Conservation (phyloP, 2,797 vertebrate species). For the Sebastes oblongus region DNA sequence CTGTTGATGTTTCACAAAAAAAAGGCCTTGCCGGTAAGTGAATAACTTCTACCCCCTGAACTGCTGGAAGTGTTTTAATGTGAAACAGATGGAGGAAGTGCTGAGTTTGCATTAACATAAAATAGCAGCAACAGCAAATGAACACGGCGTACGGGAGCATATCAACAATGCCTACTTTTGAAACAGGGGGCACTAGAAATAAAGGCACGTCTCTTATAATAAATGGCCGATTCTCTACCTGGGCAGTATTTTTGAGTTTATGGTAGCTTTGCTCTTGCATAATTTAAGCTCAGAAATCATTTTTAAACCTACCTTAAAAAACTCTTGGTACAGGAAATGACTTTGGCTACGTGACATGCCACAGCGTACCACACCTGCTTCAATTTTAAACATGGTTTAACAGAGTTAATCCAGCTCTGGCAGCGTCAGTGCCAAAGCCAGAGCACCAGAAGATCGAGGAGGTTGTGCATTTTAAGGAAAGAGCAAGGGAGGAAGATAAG, state of each 20-base stretch:
- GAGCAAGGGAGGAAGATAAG: constrained; percentile 43
- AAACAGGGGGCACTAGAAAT: not conserved
- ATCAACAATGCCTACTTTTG: constrained; percentile 12
- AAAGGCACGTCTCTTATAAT: not conserved
- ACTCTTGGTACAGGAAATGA: constrained; percentile 1
- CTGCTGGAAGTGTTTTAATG: constrained; percentile 31
- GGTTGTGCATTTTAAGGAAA: constrained; percentile 44
- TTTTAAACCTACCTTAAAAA: not conserved
- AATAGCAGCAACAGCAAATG: constrained; percentile 33
- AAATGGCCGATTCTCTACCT: not conserved
- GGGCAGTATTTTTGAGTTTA: not conserved
- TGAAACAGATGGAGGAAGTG: constrained; percentile 47
- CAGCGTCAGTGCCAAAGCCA: constrained; percentile 13
- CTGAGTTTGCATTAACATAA: constrained; percentile 35
- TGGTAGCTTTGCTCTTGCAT: not conserved
- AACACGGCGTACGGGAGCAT: constrained; percentile 13
- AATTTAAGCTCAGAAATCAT: not conserved
- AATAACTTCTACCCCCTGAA: not conserved
- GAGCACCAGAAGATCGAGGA: constrained; percentile 17
- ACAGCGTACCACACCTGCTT: not conserved
- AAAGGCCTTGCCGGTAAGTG: not conserved
- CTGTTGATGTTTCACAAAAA: not conserved
- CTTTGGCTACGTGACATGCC: constrained; percentile 17
- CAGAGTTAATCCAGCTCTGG: constrained; percentile 37
- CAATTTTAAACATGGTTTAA: constrained; percentile 51